Conservation (phyloP, 2,888 invertebrate genomes). For the Philereme transversata region DNA sequence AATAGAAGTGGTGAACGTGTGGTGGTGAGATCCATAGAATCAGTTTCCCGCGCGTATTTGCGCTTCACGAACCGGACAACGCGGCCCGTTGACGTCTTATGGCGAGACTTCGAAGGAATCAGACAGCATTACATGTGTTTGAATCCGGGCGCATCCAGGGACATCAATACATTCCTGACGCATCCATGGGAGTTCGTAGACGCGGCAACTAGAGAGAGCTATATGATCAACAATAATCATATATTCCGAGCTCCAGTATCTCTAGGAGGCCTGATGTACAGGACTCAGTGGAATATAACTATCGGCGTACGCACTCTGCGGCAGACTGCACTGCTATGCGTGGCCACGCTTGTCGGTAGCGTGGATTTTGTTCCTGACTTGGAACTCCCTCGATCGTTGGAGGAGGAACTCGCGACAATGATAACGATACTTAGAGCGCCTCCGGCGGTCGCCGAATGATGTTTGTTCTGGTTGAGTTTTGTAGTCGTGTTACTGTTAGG, state of each 20-base stretch:
- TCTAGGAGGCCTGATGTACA: constrained; percentile 59
- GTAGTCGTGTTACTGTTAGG: background rate
- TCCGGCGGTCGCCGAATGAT: constrained; percentile 16
- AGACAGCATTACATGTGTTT: constrained; percentile 85
- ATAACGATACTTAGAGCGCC: constrained; percentile 31
- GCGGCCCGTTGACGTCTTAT: constrained; percentile 85
- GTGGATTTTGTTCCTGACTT: constrained; percentile 60
- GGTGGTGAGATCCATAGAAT: constrained; percentile 62
- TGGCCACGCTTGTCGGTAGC: constrained; percentile 64
- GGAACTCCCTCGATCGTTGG: constrained; percentile 69
- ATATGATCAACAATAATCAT: constrained; percentile 79
- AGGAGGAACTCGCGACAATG: constrained; percentile 56
- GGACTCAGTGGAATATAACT: constrained; percentile 80
- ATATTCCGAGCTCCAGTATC: constrained; percentile 72
- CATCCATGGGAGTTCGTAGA: constrained; percentile 95
- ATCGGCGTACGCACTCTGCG: constrained; percentile 78
- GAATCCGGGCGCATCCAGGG: constrained; percentile 79
- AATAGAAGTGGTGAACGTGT: constrained; percentile 61
- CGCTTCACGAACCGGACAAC: constrained; percentile 65
- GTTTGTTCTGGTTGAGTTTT: constrained; percentile 5
- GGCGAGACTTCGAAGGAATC: constrained; percentile 90
- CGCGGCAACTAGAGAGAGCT: constrained; percentile 86
- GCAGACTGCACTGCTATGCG: constrained; percentile 66
- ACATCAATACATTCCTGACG: constrained; percentile 90
- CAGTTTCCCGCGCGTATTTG: constrained; percentile 57